A percentile compares a stretch with the other conserved stretches of the same genome.
phyloP scores from a whole-genome alignment of 2,113 vertebrate genomes.

The Percopsis transmontana region DNA sequence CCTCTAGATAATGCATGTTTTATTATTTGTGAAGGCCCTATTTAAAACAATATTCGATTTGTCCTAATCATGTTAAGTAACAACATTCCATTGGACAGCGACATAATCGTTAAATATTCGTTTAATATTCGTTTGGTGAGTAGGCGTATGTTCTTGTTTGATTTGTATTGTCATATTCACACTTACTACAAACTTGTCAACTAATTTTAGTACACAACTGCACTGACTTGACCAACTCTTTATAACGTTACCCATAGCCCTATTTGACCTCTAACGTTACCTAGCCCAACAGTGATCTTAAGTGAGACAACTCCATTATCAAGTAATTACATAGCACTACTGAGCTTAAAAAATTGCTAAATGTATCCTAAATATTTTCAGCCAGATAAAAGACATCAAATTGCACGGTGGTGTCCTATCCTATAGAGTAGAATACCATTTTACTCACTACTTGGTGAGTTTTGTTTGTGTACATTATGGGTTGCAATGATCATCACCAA shows the following conservation, averaged over 20 bases:
- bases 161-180: background rate
- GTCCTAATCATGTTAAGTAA: too few species aligned
- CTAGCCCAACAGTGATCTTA: too few species aligned
- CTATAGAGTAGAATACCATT: background rate
- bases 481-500: too few species aligned
- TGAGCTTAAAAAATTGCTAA: background rate
- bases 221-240: background rate
- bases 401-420: background rate
- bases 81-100: too few species aligned
- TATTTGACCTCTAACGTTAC: too few species aligned
- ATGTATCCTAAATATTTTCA: background rate
- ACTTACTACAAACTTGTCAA: too few species aligned
- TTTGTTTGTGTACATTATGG: too few species aligned
- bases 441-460: too few species aligned
- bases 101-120: background rate
- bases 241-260: too few species aligned
- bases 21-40: too few species aligned
- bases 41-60: background rate
- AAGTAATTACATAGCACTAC: background rate
- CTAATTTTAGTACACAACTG: background rate
- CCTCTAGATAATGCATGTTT: background rate
- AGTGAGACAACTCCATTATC: background rate
- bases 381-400: background rate
- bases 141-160: background rate
- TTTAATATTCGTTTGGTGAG: background rate